Evolutionary conservation across 1,140 invertebrate genomes (phyloP), one percentile per base, ranked within the genome.

Genomic region (Bombus picipes): DNA sequence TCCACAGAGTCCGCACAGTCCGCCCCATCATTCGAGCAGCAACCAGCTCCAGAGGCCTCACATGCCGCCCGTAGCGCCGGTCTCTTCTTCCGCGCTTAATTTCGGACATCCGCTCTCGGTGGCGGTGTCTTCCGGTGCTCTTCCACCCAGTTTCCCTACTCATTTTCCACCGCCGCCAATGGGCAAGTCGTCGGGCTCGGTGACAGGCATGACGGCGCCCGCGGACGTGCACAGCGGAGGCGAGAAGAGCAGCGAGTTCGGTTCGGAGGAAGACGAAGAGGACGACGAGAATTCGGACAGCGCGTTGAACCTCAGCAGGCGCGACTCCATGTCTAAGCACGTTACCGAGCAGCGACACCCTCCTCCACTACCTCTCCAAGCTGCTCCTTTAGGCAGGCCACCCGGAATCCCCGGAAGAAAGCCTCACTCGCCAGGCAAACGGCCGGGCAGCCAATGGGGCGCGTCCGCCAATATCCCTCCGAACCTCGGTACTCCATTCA

Each of bases 401-500:
- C 94, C 95, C 10, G 94, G 95, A 10, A 95, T 96, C 62, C 96
- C 97, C 80, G 95, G 97, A 59, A 95, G 97, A 41, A 98, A 99
- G 93, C 97, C 98, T 1, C 96, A 97, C n/a, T 98, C 98, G 43
- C 98, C 98, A 6, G 97, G 98, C 15, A 99, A 99, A 95, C 96
- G 98, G 28, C 94, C 89, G 0, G 79, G 87, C 3, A 90, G 94
- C 62, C 97, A 98, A 90, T 99, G 98, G 98, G 98, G 98, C 74
- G 96, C 97, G 0, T 96, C 97, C 2, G 92, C 94, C 12, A 96
- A 96, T 88, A 95, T 98, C 91, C 98, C 99, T 0, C 96, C 98
- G 1, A 98, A 98, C 91, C 95, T 98, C 82, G 98, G 98, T 6
- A 98, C 98, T 0, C 97, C 98, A 88, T 98, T 98, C 83, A 98